A percentile compares a stretch with the other conserved stretches of the same genome.
These are phyloP conservation scores for Smutsia temminckii DNA, from an alignment of 2,797 vertebrate genomes.

Conservation along the genomic window DNA sequence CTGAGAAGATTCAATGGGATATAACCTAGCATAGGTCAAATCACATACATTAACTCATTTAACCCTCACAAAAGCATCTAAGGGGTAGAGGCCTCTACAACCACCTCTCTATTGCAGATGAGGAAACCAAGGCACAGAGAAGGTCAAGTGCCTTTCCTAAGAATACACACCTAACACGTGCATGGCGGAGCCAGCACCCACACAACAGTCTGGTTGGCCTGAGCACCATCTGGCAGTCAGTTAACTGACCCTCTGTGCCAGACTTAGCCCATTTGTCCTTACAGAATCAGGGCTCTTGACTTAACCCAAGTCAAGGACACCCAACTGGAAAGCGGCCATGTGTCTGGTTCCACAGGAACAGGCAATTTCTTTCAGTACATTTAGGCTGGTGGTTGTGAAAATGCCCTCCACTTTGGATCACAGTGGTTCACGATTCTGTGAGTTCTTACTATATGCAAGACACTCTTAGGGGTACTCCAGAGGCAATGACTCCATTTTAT, in stretches of 20 bases:
- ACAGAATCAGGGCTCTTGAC: neutral
- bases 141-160: neutral
- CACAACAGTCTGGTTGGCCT: neutral
- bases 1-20: neutral
- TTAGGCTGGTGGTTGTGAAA: neutral
- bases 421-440: neutral
- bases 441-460: neutral
- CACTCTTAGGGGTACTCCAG: neutral
- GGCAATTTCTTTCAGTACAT: neutral
- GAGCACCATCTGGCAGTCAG: neutral
- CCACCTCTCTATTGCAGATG: neutral
- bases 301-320: neutral
- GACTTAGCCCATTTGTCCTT: neutral
- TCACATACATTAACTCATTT: neutral
- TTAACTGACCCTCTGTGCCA: neutral
- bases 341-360: neutral
- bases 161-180: neutral
- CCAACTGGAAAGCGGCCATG: neutral
- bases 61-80: neutral
- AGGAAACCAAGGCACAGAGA: neutral
- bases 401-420: neutral
- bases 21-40: neutral
- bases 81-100: neutral
- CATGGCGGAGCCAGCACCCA: neutral
- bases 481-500: neutral